Evolutionary conservation across 1,140 invertebrate genomes (phyloP), one percentile per base, ranked within the genome.

Genomic region (Cataglyphis hispanica): DNA sequence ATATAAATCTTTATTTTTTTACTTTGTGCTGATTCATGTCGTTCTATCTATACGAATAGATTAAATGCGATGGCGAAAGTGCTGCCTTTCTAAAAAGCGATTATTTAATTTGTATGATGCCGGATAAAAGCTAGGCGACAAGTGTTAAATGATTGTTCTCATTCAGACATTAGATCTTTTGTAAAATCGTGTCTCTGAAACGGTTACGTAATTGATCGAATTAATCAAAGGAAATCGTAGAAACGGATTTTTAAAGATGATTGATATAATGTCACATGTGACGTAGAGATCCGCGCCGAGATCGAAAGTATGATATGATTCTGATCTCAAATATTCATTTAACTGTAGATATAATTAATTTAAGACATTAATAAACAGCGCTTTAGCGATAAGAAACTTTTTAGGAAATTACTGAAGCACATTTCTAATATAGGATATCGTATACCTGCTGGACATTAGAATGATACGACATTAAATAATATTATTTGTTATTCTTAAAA

Each of bases 21-120:
- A 43, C 58, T 25, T 13, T 27, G 16, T 16, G n/a, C 37, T 83
- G 61, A 74, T 83, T 83, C 67, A 25, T 72, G 25, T 11, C 78
- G 6, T 60, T 58, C 53, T 66, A 72, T 22, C 31, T 46, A n/a
- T 40, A 74, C 72, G 53, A 43, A 34, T 46, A 58, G 50, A 19
- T 70, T 46, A 60, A 80, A 56, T 40, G 50, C 16, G 70, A 56
- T 53, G 53, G 70, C 60, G 50, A 72, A 83, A 83, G 53, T 74
- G 53, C 25, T 37, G 11, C 13, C 53, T 13, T 50, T 72, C 5
- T 83, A 46, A 74, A 72, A 83, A 31, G 19, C 7, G 5, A 19
- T 40, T 8, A n/a, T 53, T 31, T 46, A 60, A 83, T 83, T 83
- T 83, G 27, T 53, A 83, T 83, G 74, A 83, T 81, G 25, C 3